Percentiles rank a stretch among this genome's conserved stretches.
phyloP scores from a whole-genome alignment of 2,888 invertebrate species.

The Pyralis farinalis region DNA sequence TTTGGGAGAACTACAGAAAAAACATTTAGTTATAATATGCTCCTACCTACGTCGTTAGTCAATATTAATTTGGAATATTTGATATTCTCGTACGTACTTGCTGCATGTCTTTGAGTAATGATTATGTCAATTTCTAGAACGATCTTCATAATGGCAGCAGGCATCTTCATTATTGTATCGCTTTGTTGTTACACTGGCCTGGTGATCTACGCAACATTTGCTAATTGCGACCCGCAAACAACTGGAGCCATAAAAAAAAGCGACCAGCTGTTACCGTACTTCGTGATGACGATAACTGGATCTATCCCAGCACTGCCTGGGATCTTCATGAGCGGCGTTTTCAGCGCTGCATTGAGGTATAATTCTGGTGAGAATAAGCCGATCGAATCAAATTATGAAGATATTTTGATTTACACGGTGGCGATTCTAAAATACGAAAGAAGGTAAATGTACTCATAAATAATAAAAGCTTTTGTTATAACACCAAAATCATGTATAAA shows the following conservation, averaged over 20 bases:
- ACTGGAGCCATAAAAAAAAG: constrained; percentile 85
- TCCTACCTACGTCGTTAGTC: too few relatives aligned
- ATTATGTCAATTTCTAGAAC: constrained; percentile 83
- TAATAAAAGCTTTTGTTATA: too few relatives aligned
- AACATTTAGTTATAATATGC: too few relatives aligned
- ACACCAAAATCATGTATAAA: too few relatives aligned
- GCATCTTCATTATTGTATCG: constrained; percentile 87
- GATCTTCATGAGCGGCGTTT: constrained; percentile 92
- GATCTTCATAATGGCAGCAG: constrained; percentile 87
- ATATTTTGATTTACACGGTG: too few relatives aligned
- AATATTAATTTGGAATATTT: too few relatives aligned
- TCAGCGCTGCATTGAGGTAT: constrained; percentile 92
- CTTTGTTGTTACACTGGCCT: constrained; percentile 93
- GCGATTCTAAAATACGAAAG: too few relatives aligned
- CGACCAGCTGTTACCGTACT: constrained; percentile 89
- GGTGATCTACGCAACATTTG: constrained; percentile 92
- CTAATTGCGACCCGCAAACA: constrained; percentile 91
- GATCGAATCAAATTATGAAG: too few relatives aligned
- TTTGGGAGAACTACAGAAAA: too few relatives aligned
- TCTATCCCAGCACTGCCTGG: constrained; percentile 90
- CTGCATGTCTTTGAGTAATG: too few relatives aligned
- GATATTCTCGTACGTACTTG: too few relatives aligned
- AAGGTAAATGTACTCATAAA: too few relatives aligned
- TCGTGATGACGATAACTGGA: constrained; percentile 89
- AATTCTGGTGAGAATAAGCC: constrained; percentile 9